Base-by-base conservation (phyloP, 2,888 invertebrate genomes). In the Lottia gigantea region DNA sequence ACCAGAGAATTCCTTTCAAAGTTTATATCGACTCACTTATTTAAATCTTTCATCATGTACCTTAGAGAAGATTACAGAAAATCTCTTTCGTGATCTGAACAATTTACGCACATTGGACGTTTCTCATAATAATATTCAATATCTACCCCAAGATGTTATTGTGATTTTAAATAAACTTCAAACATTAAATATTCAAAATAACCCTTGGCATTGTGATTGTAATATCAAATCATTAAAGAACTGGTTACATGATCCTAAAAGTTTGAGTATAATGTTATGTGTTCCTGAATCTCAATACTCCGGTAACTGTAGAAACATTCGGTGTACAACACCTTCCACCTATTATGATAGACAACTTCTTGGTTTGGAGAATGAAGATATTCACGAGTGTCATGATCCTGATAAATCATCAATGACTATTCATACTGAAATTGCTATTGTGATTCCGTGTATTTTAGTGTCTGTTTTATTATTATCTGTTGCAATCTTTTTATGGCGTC, bases 191-290 rank as follows among this genome's bases (percentile, higher is more conserved):
- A 55, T 85, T n/a, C 72, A 78, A 23, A 72, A 75, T 46, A 85
- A 85, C 67, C 67, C 72, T 2, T 85, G 84, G 85, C 68, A 79
- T 40, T 85, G 85, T 74, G 81, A 84, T 72, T 85, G 85, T 62
- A 62, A 75, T 4, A 83, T 85, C 12, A 67, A 72, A 49, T 75
- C 80, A 19, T 74, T 85, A n/a, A 73, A 78, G 15, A 74, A 76
- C 23, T 84, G 83, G 83, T 69, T 85, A 7, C 70, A 75, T 49
- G 25, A 65, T 8, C 67, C 71, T 7, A 55, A 64, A 46, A 68
- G 73, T 1, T 62, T 71, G 7, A 61, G 49, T 26, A 75, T 73
- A 19, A 61, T 80, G 14, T 68, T 70, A 11, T 83, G 83, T 62
- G 66, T 67, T 2, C 62, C 47, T 2, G 64, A 62, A 26, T 63